Base-by-base conservation (phyloP, 2,888 invertebrate genomes). In the Neoscelio sp. region DNA sequence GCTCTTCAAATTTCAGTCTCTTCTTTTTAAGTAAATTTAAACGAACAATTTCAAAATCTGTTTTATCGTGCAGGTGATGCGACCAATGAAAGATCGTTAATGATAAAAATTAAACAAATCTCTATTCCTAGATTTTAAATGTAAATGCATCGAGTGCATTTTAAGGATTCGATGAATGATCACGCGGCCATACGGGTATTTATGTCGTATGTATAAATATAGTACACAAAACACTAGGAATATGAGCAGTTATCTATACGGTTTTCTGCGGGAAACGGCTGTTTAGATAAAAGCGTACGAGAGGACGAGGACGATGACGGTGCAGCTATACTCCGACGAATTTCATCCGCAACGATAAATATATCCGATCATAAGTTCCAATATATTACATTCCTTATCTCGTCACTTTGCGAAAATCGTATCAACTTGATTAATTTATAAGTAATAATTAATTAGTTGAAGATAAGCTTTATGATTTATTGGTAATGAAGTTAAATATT, bases 241-340 rank as follows among this genome's bases (percentile, higher is more conserved):
- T 71, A 71, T 74, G 50, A 65, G 50, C 52, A 30, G 52, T 80
- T 81, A 80, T 83, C 81, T 74, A 30, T 68, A 54, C 62, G 58
- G 71, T 78, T 80, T 81, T 80, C 80, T 78, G 83, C 86, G 85
- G 85, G 85, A 86, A 86, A 82, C 74, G 76, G 74, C 78, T 75
- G 75, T 82, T 83, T 81, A 82, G 86, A 86, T 86, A 76, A 76
- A 62, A 35, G 10, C 46, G 48, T 56, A 18, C 56, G 60, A 76
- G 70, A 64, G 42, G 44, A 73, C 68, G 68, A 78, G 76, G 84
- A 80, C 81, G 83, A 86, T 86, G 84, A 77, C 83, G 86, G 85
- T 83, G 85, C 86, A 86, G 81, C 81, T 77, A 82, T 67, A 71
- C 42, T 56, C 52, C 46, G 67, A 78, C 77, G 79, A 80, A 81